Evolutionary conservation across 1,140 invertebrate genomes (phyloP), one percentile per base, ranked within the genome.

Genomic region (Pseudoatta argentina): DNA sequence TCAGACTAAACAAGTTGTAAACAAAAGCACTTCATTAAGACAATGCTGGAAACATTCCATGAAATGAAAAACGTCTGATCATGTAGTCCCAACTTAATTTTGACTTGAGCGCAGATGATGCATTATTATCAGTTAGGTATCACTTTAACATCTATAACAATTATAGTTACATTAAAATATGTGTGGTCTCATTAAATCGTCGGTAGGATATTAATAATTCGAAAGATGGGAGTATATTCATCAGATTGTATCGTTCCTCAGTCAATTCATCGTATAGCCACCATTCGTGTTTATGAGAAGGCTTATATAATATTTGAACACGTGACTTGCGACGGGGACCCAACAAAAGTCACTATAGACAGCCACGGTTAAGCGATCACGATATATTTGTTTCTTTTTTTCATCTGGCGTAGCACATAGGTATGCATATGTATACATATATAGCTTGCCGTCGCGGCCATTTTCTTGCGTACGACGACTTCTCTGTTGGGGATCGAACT

Each of bases 351-450:
- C 89, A 67, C 72, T 72, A 64, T 78, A 76, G 86, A 90, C 81
- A 79, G 78, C 79, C 73, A 82, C 72, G 83, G 89, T 91, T 91
- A 90, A 90, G 86, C 89, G 86, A 90, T 90, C 86, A 86, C 48
- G 59, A 59, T 61, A 59, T 91, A 69, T 91, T 90, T 88, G 82
- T 91, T 90, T 44, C 8, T 44, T 44, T 88, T 90, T 83, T 91
- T 82, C 88, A 90, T 90, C 88, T 86, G 86, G 89, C 86, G 51
- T 51, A 64, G 24, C 81, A 69, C 44, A 86, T 89, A 88, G 75
- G 63, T 86, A 82, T 63, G 55, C 39, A 59, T 86, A 57, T 67
- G n/a, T 67, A 86, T 48, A 86, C 44, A 34, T 69, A 30, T 79
- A 89, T 39, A 21, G 55, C n/a, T 73, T 53, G 79, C 53, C 24